A percentile compares a stretch with the other conserved stretches of the same genome.
These are phyloP conservation scores for Carterocephalus palaemon DNA, from an alignment of 2,888 invertebrate genomes.

Conservation along the genomic window DNA sequence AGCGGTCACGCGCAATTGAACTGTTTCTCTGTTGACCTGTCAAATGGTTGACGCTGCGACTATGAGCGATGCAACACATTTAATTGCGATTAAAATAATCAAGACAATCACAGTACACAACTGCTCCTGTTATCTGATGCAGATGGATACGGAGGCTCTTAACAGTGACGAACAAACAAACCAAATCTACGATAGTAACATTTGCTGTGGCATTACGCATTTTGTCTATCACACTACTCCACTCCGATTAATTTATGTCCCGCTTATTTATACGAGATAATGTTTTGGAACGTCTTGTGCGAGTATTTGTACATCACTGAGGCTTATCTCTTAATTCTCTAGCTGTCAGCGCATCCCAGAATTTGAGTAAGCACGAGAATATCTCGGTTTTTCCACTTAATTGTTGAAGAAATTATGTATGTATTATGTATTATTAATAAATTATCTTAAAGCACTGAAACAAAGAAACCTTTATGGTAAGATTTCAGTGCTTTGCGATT, in stretches of 20 bases:
- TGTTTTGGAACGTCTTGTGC: constrained; percentile 56
- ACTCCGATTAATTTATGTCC: constrained; percentile 72
- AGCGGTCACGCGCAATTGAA: no score
- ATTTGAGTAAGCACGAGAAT: constrained; percentile 22
- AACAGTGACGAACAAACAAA: constrained; percentile 55
- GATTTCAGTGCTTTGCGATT: no score
- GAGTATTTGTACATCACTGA: constrained; percentile 63
- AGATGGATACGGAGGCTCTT: constrained; percentile 53
- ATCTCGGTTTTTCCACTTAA: constrained; percentile 6
- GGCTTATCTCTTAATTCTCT: constrained; percentile 77
- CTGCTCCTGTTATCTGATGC: constrained; percentile 28
- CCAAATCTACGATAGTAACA: constrained; percentile 63
- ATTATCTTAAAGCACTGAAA: no score
- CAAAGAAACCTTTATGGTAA: no score
- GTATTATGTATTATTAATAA: no score
- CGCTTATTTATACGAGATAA: constrained; percentile 70
- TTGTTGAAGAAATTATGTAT: constrained; percentile 24
- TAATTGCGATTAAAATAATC: constrained; percentile 18
- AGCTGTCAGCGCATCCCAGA: constrained; percentile 59
- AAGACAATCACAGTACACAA: constrained; percentile 11
- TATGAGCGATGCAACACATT: constrained; percentile 1
- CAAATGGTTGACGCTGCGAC: no score
- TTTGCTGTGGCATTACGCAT: constrained; percentile 66
- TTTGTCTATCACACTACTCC: constrained; percentile 68
- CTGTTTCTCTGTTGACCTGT: no score